Evolutionary conservation across 2,797 vertebrate genomes (phyloP), one percentile per base, ranked within the genome.

Genomic region (Percopsis omiscomaycus): DNA sequence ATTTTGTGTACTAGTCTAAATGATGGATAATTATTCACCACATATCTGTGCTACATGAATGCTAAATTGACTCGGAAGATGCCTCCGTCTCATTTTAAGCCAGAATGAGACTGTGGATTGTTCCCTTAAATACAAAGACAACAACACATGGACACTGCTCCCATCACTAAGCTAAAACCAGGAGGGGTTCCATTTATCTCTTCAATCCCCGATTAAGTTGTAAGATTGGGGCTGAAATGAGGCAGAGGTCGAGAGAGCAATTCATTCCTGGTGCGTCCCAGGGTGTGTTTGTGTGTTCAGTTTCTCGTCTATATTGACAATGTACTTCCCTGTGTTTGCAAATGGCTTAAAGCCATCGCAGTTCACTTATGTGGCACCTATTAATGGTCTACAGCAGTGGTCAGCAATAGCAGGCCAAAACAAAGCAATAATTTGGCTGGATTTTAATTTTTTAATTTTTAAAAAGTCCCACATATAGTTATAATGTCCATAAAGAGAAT

Each of bases 341-440:
- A 73, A 71, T 62, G 13, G 10, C 28, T 57, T 46, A 47, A 65
- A 72, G 68, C 55, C 50, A 64, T 73, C 52, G 61, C 78, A 55
- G 22, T 68, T 56, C 44, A 50, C 46, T 27, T 59, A 54, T 29
- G 61, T 66, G 47, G 28, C 55, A 54, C 59, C 51, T 64, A 29
- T 13, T 56, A 22, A 55, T 54, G 5, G 61, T 68, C 29, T 55
- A 27, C 46, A 51, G 54, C 46, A 29, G 61, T 22, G 22, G 22
- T 22, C 22, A 22, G 22, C 22, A 22, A 22, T 22, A 22, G 22
- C 22, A 22, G 22, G 22, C 22, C 22, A 22, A 22, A 22, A 22
- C 22, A 1, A 22, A 22, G 22, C 22, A 22, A 22, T 22, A 1
- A 22, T 22, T 22, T 22, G 1, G 22, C 22, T 1, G 1, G 22